Evolutionary conservation across 2,888 invertebrate genomes (phyloP).

Genomic region (Platycheirus albimanus): DNA sequence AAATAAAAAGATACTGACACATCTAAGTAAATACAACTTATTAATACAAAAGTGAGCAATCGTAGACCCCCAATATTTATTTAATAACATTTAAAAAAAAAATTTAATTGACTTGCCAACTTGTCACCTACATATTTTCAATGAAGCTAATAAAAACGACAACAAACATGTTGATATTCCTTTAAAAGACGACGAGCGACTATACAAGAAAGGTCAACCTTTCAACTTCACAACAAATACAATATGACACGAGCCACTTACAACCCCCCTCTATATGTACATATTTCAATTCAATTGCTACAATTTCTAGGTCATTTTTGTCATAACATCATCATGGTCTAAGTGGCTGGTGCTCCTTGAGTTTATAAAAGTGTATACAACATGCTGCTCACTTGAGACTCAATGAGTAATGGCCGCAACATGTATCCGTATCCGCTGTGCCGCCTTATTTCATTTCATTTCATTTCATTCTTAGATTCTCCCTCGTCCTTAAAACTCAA

Average conservation of each 20-base stretch:
- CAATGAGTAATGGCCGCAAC: conserved; percentile 60
- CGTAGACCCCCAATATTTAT: too few species aligned
- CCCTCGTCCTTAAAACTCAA: too few species aligned
- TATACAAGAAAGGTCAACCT: conserved; percentile 18
- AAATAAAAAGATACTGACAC: too few species aligned
- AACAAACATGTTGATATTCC: conserved; percentile 33
- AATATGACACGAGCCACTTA: conserved; percentile 53
- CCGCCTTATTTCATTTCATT: conserved; percentile 40
- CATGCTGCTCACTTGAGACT: conserved; percentile 51
- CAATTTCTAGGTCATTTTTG: conserved; percentile 66
- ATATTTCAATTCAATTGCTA: conserved; percentile 58
- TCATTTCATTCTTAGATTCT: conserved; percentile 3
- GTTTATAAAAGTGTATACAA: background rate
- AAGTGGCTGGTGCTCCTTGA: conserved; percentile 59
- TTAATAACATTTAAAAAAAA: too few species aligned
- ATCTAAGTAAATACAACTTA: too few species aligned
- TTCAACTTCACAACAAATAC: conserved; percentile 16
- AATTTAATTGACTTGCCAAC: background rate
- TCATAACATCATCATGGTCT: conserved; percentile 59
- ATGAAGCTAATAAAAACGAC: background rate
- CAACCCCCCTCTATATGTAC: too few species aligned
- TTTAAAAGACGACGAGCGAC: too few species aligned
- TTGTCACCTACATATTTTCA: background rate
- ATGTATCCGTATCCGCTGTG: conserved; percentile 47
- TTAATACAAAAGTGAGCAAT: too few species aligned